Percentiles rank a stretch among this genome's conserved stretches.
Conservation (phyloP, 30 jellyfish, hydroid and myxozoan genomes). For the Aurelia coerulea region DNA sequence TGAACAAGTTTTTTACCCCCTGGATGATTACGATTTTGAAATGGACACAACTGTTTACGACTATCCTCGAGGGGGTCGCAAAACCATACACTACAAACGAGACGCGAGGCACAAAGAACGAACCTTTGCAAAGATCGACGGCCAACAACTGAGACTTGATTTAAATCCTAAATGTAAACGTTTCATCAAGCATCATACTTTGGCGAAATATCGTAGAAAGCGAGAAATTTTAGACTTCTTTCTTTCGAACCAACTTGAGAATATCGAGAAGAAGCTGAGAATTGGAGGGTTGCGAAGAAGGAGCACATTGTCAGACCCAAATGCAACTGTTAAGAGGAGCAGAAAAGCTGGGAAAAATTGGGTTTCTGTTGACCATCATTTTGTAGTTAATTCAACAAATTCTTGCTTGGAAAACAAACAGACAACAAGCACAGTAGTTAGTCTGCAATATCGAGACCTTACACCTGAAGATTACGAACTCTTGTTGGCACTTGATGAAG, state of each 20-base stretch:
- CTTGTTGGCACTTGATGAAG: slow-evolving; percentile 32
- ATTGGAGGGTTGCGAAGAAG: background rate
- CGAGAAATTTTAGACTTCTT: background rate
- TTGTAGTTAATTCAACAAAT: background rate
- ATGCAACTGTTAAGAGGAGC: background rate
- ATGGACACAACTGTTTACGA: no score
- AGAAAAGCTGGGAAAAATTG: background rate
- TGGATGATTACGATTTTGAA: no score
- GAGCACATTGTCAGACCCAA: background rate
- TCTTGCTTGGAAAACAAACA: slow-evolving; percentile 2
- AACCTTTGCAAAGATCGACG: no score
- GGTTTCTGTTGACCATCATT: background rate
- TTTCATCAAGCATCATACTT: no score
- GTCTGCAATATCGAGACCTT: slow-evolving; percentile 51
- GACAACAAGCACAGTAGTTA: background rate
- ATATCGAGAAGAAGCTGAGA: background rate
- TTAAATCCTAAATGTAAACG: no score
- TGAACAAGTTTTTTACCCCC: no score
- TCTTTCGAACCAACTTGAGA: background rate
- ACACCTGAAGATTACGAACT: slow-evolving; percentile 60
- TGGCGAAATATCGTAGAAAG: background rate
- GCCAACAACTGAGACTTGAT: no score
- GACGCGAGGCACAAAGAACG: no score
- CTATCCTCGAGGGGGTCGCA: no score
- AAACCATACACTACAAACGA: no score